These are phyloP conservation scores for Herpetotheres cachinnans DNA, from an alignment of 2,113 vertebrate genomes.

Conservation along the genomic window DNA sequence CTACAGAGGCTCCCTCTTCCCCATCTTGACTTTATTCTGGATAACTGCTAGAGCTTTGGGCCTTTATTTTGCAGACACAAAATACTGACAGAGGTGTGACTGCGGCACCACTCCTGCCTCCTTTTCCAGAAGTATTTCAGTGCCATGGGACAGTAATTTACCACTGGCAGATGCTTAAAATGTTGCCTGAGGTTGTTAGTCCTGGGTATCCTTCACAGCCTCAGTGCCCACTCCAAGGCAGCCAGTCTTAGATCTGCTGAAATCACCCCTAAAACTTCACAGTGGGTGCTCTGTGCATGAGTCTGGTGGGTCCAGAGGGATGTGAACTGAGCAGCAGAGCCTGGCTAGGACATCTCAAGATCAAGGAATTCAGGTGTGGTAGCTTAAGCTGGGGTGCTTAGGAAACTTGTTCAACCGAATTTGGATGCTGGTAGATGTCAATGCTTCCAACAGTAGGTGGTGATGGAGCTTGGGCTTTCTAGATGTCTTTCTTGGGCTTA, in stretches of 20 bases:
- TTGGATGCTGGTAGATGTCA: background rate
- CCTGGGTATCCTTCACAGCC: background rate
- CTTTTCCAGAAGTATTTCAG: background rate
- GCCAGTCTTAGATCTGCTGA: background rate
- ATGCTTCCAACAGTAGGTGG: background rate
- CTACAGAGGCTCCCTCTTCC: background rate
- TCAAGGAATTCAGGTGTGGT: background rate
- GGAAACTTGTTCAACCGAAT: background rate
- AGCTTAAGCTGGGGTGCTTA: background rate
- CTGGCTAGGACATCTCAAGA: background rate
- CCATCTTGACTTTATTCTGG: background rate
- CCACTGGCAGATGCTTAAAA: background rate
- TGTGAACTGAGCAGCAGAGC: background rate
- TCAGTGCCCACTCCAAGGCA: background rate
- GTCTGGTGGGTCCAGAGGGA: background rate
- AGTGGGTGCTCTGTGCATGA: rapidly evolving
- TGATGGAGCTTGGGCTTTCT: background rate
- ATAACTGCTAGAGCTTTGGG: background rate
- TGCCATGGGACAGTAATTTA: background rate
- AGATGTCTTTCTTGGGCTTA: background rate
- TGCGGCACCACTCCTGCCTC: background rate
- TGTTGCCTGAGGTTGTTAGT: background rate
- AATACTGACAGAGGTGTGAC: background rate
- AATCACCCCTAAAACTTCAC: background rate
- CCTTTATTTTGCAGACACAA: background rate